Evolutionary conservation across 2,797 vertebrate genomes (phyloP), one percentile per base, ranked within the genome.

Genomic region (Danio albolineatus): DNA sequence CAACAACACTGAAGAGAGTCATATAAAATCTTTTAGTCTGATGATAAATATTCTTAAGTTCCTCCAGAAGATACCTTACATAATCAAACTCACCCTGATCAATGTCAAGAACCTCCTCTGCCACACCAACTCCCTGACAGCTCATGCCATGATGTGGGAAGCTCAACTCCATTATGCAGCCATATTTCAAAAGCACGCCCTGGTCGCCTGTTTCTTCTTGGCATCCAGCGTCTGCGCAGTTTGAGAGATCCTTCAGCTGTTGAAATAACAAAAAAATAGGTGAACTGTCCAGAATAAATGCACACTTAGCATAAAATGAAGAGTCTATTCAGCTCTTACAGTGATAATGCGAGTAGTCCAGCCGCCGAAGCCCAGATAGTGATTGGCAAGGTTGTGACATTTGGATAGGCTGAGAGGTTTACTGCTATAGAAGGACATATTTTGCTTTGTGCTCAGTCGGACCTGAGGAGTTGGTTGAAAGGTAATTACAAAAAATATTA

Each of bases 381-480:
- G 90, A 91, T 96, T 96, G 81, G 95, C 96, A 85, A 97, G 66
- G 17, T 95, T 92, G 83, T 94, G 88, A 82, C 96, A 97, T 82
- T 87, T 93, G 86, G 88, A 82, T 78, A 94, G 93, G 78, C 89
- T 94, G 19, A 96, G 90, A 39, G 87, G 81, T 56, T 82, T 86
- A 43, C 64, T 39, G 19, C 85, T 85, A 69, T 80, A 84, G 21
- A 91, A 90, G 2, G 73, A 72, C 74, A 89, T 85, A 0, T 76
- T 87, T 74, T 90, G 90, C 82, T 86, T 94, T 80, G 92, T 94
- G 84, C 94, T 92, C 16, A 96, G 81, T 69, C 80, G 88, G 82
- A 97, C 94, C 96, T 96, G 85, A 14, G 56, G n/a, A 81, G 57
- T 60, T 28, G 17, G 17, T 39, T 39, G 0, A 78, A 62, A 51